Evolutionary conservation across 2,797 vertebrate genomes (phyloP).

Genomic region (Tangara arthus): DNA sequence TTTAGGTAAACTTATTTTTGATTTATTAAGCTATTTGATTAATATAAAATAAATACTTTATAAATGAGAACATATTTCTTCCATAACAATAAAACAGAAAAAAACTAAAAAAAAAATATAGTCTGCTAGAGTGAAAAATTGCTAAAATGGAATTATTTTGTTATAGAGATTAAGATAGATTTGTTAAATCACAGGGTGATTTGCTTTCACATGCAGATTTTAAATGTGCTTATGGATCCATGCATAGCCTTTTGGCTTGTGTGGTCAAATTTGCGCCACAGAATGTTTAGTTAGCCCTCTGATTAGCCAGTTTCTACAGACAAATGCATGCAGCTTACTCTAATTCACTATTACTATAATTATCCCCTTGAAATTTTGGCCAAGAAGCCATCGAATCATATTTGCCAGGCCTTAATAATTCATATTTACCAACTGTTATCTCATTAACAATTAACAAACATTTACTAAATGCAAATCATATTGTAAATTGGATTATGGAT

Average conservation of each 20-base stretch:
- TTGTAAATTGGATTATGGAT: neutral
- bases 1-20: neutral
- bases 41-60: neutral
- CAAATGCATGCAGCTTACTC: neutral
- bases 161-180: neutral
- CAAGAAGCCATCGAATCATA: slow-evolving; percentile 22
- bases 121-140: neutral
- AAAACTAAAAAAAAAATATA: neutral
- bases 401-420: slow-evolving; percentile 44
- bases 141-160: neutral
- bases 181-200: neutral
- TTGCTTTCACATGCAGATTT: neutral
- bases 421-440: slow-evolving; percentile 16
- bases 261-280: neutral
- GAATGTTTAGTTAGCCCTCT: neutral
- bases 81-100: neutral
- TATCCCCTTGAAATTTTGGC: neutral
- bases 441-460: slow-evolving; percentile 40
- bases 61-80: neutral
- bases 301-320: neutral
- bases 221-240: neutral
- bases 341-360: neutral
- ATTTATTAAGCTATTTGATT: neutral
- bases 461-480: slow-evolving; percentile 30
- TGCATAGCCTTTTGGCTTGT: neutral